Conservation (phyloP, 2,797 vertebrate genomes). For the Enteromius paludinosus region DNA sequence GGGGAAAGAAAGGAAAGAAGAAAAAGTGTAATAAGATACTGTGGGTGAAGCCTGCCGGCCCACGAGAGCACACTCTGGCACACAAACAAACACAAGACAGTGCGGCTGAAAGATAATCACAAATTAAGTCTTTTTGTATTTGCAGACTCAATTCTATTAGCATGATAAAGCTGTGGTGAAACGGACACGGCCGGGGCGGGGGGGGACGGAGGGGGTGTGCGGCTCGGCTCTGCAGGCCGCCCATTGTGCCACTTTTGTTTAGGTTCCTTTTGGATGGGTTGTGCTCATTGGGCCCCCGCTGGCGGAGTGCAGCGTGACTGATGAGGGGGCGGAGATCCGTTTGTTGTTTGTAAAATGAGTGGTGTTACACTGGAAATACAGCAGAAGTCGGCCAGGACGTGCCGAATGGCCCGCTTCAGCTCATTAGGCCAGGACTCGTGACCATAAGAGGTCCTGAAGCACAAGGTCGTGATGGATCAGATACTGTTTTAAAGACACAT, state of each 20-base stretch:
- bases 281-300: slow-evolving; percentile 91
- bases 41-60: slow-evolving; percentile 46
- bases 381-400: slow-evolving; percentile 80
- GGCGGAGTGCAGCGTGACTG: slow-evolving; percentile 90
- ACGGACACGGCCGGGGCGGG: slow-evolving; percentile 88
- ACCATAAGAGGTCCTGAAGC: slow-evolving; percentile 60
- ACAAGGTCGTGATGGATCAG: neutral
- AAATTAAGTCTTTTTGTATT: slow-evolving; percentile 96
- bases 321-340: slow-evolving; percentile 89
- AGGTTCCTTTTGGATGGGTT: slow-evolving; percentile 86
- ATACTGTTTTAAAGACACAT: neutral
- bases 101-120: slow-evolving; percentile 83
- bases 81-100: slow-evolving; percentile 52
- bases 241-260: slow-evolving; percentile 90
- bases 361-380: slow-evolving; percentile 85
- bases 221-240: slow-evolving; percentile 82
- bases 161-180: slow-evolving; percentile 96
- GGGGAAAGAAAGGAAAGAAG: slow-evolving; percentile 74
- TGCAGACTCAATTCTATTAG: slow-evolving; percentile 93
- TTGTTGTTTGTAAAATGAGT: slow-evolving; percentile 90
- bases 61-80: slow-evolving; percentile 40
- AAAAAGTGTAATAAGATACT: slow-evolving; percentile 73
- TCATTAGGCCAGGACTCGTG: slow-evolving; percentile 74
- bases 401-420: slow-evolving; percentile 81
- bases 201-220: slow-evolving; percentile 58